Conservation (phyloP, 2,113 vertebrate species). For the Lagopus muta region DNA sequence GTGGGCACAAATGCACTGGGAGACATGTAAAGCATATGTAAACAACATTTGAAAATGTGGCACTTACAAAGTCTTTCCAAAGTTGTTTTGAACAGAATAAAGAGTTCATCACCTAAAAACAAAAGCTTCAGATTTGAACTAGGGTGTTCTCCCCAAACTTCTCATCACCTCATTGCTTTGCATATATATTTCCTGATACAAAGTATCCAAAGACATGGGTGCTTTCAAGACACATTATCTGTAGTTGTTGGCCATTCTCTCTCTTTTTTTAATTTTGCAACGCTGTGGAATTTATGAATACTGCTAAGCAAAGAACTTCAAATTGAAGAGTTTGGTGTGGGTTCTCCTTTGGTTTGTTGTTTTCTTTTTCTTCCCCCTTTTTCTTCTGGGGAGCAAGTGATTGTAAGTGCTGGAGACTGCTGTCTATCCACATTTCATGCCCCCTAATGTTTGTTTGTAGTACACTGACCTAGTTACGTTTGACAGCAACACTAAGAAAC, state of each 20-base stretch:
- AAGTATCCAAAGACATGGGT: background rate
- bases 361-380: background rate
- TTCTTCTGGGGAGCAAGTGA: background rate
- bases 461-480: background rate
- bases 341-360: too few species aligned
- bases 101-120: background rate
- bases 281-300: background rate
- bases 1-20: background rate
- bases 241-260: background rate
- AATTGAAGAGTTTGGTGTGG: background rate
- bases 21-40: background rate
- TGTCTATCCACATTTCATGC: background rate
- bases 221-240: background rate
- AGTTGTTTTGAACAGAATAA: background rate
- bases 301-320: background rate
- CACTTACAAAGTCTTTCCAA: background rate
- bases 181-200: too few species aligned
- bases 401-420: background rate
- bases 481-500: background rate
- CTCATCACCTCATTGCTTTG: background rate
- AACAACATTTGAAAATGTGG: background rate
- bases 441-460: background rate
- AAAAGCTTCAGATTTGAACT: background rate
- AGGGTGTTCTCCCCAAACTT: background rate
- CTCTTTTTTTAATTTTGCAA: background rate